Evolutionary conservation across 2,888 invertebrate genomes (phyloP).

Genomic region (Mimachlamys varia): DNA sequence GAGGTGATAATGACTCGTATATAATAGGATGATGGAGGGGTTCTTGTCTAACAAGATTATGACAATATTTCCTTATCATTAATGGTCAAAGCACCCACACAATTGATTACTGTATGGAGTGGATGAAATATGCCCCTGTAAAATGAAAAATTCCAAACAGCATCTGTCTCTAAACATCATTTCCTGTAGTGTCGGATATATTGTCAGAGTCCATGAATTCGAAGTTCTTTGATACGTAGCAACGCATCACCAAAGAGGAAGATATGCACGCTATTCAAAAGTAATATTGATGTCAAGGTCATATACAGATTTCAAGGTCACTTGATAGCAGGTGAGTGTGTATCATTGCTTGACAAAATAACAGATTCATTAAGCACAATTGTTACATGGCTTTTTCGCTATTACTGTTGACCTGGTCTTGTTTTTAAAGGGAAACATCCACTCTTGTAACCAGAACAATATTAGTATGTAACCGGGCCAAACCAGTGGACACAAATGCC

Average conservation of each 20-base stretch:
- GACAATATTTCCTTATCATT: constrained; percentile 28
- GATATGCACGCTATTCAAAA: background rate
- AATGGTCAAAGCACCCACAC: background rate
- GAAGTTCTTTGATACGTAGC: background rate
- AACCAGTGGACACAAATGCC: no score
- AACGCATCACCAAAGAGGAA: background rate
- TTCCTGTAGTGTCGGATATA: background rate
- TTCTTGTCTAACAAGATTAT: constrained; percentile 28
- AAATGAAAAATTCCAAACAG: constrained; percentile 34
- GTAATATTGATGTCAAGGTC: background rate
- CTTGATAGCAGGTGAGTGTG: background rate
- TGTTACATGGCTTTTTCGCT: no score
- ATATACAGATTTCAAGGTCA: background rate
- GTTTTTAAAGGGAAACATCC: no score
- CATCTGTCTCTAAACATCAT: constrained; percentile 33
- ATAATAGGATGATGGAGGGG: constrained; percentile 16
- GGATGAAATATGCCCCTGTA: background rate
- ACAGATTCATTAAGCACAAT: background rate
- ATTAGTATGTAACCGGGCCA: no score
- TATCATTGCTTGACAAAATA: background rate
- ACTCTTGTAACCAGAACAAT: no score
- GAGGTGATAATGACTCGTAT: constrained; percentile 19
- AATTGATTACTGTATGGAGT: background rate
- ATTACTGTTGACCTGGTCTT: no score
- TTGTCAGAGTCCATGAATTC: constrained; percentile 14